Conservation (phyloP, 2,888 invertebrate genomes). For the Zaprionus obscuricornis region DNA sequence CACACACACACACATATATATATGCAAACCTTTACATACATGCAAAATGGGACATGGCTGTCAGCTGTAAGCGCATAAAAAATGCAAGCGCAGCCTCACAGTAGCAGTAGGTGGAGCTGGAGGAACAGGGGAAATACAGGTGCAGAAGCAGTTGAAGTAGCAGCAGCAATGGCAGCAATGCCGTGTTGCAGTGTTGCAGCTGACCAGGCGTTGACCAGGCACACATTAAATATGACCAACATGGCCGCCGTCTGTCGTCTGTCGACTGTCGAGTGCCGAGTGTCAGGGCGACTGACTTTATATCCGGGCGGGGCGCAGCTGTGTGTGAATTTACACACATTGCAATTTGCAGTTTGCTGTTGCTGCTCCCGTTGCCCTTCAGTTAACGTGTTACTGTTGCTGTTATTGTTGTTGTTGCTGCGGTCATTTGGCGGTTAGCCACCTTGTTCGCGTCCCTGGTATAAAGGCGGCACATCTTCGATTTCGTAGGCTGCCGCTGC, state of each 20-base stretch:
- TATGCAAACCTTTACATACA: background rate
- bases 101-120: constrained; percentile 19
- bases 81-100: constrained; percentile 51
- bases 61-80: constrained; percentile 75
- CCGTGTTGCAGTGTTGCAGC: constrained; percentile 28
- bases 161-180: constrained; percentile 8
- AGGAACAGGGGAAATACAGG: no score
- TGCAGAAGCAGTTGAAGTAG: no score
- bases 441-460: constrained; percentile 59
- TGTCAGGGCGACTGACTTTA: constrained; percentile 57
- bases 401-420: constrained; percentile 39
- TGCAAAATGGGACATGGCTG: constrained; percentile 56
- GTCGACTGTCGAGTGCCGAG: constrained; percentile 19
- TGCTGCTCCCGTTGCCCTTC: constrained; percentile 25
- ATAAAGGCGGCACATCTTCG: constrained; percentile 67
- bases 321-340: constrained; percentile 68
- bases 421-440: constrained; percentile 74
- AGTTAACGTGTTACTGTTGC: constrained; percentile 1
- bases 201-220: constrained; percentile 61
- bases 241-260: constrained; percentile 56
- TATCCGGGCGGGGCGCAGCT: constrained; percentile 44
- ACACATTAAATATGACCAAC: constrained; percentile 73
- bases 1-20: constrained; percentile 14
- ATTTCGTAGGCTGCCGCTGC: constrained; percentile 59
- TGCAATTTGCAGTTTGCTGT: constrained; percentile 59